Base-by-base conservation (phyloP, 2,888 invertebrate genomes). In the Leuctra nigra region DNA sequence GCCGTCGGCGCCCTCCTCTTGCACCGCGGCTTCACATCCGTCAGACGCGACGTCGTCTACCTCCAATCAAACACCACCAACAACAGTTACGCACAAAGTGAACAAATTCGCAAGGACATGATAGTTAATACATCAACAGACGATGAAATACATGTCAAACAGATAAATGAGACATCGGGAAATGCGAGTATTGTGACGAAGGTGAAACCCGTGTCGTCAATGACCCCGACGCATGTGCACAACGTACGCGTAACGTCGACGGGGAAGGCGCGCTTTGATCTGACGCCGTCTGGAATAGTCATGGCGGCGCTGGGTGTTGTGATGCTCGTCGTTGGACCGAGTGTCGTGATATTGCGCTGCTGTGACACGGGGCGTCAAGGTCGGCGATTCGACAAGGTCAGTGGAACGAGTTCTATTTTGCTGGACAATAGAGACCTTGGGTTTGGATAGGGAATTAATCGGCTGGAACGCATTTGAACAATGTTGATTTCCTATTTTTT, bases 251-350 rank as follows among this genome's bases (percentile, higher is more conserved):
- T 50, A 9, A 2, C 50, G 2, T 16, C 35, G 33, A 13, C 23
- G 4, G 13, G 2, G 16, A 50, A 33, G 50, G 35, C 14, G 48
- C 25, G 20, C 20, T 33, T 20, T 20, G 33, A 33, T 16, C 35
- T 50, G 50, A 50, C 53, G 6, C 54, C 59, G 6, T 56, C 60
- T 2, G 54, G 58, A 4, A 54, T 57, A 39, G 55, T 60, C 44
- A 46, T 60, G 58, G 53, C 56, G 22, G 58, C 60, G 6, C 50
- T 60, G 46, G 60, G 60, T 13, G 47, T 54, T 20, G 47, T 57
- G 23, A 60, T 60, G 60, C 58, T 60, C 4, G 54, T 60, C 13
- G 38, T 60, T 1, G 60, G 60, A 0, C 60, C 60, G 20, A 54
- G 53, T 44, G 36, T 60, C 29, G 39, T 60, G 23, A 25, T 58